phyloP scores from a whole-genome alignment of 1,140 invertebrate species.

The Drosophila nikananu region DNA sequence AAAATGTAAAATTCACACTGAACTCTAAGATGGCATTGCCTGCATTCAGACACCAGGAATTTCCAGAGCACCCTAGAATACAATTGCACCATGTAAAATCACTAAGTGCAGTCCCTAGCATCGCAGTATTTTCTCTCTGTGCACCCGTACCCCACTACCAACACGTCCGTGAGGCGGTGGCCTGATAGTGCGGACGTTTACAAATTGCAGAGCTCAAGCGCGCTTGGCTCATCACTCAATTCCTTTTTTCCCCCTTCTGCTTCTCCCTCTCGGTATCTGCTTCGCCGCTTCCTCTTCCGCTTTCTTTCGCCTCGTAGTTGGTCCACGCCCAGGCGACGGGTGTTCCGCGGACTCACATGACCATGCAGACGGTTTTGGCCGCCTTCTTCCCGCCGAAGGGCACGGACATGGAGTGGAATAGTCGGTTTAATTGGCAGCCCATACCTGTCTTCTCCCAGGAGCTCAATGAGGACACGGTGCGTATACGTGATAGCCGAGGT shows the following conservation, averaged over 20 bases:
- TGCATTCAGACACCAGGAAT: not conserved
- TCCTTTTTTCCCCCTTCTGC: constrained; percentile 47
- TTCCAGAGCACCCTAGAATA: no score
- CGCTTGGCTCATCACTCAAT: constrained; percentile 78
- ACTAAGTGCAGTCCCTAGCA: not conserved
- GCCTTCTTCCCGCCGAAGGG: constrained; percentile 89
- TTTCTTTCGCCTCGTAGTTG: constrained; percentile 49
- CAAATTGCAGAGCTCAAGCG: constrained; percentile 80
- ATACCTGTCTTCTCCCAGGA: constrained; percentile 89
- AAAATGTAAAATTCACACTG: not conserved
- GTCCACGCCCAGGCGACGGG: constrained; percentile 90
- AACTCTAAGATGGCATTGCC: no score
- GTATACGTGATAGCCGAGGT: constrained; percentile 47
- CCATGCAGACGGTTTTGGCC: constrained; percentile 89
- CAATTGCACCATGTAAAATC: not conserved
- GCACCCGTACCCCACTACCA: constrained; percentile 11
- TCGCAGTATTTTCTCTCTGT: constrained; percentile 18
- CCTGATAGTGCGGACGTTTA: constrained; percentile 81
- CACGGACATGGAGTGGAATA: constrained; percentile 88
- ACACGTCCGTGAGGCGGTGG: constrained; percentile 29
- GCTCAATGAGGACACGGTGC: constrained; percentile 88
- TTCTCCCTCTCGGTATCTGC: constrained; percentile 11
- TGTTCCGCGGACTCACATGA: constrained; percentile 91
- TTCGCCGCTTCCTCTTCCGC: constrained; percentile 16
- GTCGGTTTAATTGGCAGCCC: constrained; percentile 90